phyloP scores from a whole-genome alignment of 2,113 vertebrate species.

The Ginglymostoma cirratum region DNA sequence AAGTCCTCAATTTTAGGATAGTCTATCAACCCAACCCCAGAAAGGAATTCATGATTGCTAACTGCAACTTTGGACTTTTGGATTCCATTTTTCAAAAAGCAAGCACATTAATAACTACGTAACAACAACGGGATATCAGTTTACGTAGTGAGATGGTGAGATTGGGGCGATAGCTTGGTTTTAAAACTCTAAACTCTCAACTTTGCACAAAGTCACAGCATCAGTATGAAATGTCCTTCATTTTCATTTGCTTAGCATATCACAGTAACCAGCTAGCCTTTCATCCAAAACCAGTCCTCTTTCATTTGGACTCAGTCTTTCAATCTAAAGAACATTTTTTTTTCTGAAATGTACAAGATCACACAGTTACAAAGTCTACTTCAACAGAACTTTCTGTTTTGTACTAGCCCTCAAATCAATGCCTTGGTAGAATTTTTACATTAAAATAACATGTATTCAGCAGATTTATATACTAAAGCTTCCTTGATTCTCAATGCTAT shows the following conservation, averaged over 20 bases:
- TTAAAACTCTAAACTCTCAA: not conserved
- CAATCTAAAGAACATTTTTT: not conserved
- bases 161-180: too few species aligned
- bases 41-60: too few species aligned
- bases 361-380: not conserved
- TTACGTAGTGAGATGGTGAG: too few species aligned
- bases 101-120: too few species aligned
- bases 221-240: not conserved
- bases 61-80: too few species aligned
- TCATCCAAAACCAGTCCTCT: not conserved
- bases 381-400: not conserved
- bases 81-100: too few species aligned
- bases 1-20: too few species aligned
- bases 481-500: not conserved
- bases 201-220: conserved; percentile 10
- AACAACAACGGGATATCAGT: too few species aligned
- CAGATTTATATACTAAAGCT: not conserved
- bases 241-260: not conserved
- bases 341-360: not conserved
- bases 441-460: not conserved
- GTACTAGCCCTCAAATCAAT: not conserved
- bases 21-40: too few species aligned
- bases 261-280: not conserved
- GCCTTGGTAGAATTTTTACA: not conserved
- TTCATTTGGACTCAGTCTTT: conserved; percentile 16